Conservation (phyloP, 37 sponge, comb jelly and placozoan genomes). For the Ianthella basta region DNA sequence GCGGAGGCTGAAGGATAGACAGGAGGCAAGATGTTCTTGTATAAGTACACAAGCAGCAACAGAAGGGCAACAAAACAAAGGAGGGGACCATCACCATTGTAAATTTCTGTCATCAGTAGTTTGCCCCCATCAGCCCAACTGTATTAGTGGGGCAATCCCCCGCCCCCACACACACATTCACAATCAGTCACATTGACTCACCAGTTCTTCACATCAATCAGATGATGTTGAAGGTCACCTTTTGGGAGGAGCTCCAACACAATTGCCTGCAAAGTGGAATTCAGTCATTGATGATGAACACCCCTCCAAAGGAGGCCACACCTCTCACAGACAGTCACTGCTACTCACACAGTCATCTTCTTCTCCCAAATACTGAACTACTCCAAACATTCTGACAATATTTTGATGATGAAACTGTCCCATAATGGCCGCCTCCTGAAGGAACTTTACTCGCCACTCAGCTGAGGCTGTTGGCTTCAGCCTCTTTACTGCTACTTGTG, state of each 20-base stretch:
- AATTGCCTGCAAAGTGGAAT: slow-evolving; percentile 47
- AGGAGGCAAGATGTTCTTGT: background rate
- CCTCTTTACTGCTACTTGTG: slow-evolving; percentile 68
- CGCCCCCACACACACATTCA: too few relatives aligned
- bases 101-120: too few relatives aligned
- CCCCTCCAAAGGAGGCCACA: background rate
- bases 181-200: background rate
- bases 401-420: slow-evolving; percentile 80
- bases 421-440: slow-evolving; percentile 79
- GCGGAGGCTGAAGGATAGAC: background rate
- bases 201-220: slow-evolving; percentile 5
- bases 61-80: too few relatives aligned
- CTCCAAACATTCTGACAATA: slow-evolving; percentile 67
- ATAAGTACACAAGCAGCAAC: too few relatives aligned
- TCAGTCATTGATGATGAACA: background rate
- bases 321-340: background rate
- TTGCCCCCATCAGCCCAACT: too few relatives aligned
- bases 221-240: slow-evolving; percentile 44
- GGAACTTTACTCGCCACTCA: slow-evolving; percentile 61
- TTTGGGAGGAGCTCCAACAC: slow-evolving; percentile 68
- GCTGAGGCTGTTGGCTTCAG: slow-evolving; percentile 28
- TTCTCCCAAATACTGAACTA: slow-evolving; percentile 59
- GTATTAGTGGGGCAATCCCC: too few relatives aligned
- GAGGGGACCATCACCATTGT: too few relatives aligned
- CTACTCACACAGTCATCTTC: slow-evolving; percentile 36